Conservation (phyloP, 2,113 vertebrate genomes). For the Silurus glanis region DNA sequence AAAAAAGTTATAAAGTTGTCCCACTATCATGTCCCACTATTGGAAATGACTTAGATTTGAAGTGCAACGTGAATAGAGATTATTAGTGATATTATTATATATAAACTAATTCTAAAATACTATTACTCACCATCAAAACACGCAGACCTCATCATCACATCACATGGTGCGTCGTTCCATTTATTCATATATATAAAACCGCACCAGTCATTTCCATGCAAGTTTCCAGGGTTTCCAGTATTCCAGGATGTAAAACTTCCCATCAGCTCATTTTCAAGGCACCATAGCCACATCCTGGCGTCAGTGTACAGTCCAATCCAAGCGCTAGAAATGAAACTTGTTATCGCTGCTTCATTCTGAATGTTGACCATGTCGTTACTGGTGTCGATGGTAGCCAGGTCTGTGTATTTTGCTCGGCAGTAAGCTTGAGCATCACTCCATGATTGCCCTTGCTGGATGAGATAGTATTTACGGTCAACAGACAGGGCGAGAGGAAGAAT, state of each 20-base stretch:
- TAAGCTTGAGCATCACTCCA: slow-evolving; percentile 31
- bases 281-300: slow-evolving; percentile 7
- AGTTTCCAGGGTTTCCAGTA: background rate
- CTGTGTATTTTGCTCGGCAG: background rate
- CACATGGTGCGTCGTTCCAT: background rate
- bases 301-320: slow-evolving; percentile 29
- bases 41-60: no score
- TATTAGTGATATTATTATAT: background rate
- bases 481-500: background rate
- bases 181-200: accelerated
- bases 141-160: background rate
- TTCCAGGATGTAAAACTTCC: background rate
- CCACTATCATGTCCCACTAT: no score
- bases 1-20: no score
- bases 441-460: slow-evolving; percentile 25
- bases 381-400: slow-evolving; percentile 22
- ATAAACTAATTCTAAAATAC: background rate
- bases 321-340: background rate
- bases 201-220: background rate
- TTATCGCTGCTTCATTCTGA: background rate
- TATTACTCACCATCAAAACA: slow-evolving; percentile 19
- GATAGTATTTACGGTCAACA: background rate
- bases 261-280: background rate
- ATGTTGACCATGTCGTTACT: slow-evolving; percentile 1
- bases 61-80: background rate